phyloP scores from a whole-genome alignment of 2,888 invertebrate species.

The Agonum fuliginosum region DNA sequence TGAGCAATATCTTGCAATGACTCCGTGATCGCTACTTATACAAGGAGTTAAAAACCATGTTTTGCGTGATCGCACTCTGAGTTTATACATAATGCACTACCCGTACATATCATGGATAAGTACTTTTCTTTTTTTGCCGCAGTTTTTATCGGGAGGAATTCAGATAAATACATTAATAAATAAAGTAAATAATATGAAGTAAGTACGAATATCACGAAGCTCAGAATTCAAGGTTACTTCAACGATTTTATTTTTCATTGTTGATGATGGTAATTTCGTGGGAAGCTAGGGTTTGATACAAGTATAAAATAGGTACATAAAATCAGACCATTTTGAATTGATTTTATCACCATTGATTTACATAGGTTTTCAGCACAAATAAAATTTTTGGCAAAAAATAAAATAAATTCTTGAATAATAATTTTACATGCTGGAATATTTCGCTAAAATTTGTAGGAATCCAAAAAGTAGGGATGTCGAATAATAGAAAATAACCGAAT shows the following conservation, averaged over 20 bases:
- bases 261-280: background rate
- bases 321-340: too few relatives aligned
- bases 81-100: slow-evolving; percentile 6
- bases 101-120: background rate
- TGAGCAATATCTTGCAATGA: background rate
- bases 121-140: background rate
- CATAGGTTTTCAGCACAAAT: too few relatives aligned
- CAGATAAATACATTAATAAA: background rate
- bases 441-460: too few relatives aligned
- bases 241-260: too few relatives aligned
- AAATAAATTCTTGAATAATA: too few relatives aligned
- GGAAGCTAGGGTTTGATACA: too few relatives aligned
- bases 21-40: background rate
- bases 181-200: slow-evolving; percentile 10
- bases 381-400: too few relatives aligned
- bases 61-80: slow-evolving; percentile 11
- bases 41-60: slow-evolving; percentile 14
- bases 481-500: too few relatives aligned
- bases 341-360: too few relatives aligned
- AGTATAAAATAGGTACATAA: too few relatives aligned
- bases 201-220: background rate
- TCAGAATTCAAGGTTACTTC: background rate
- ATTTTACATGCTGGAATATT: too few relatives aligned
- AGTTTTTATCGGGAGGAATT: background rate
- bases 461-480: too few relatives aligned